Evolutionary conservation across 2,888 invertebrate genomes (phyloP), one percentile per base, ranked within the genome.

Genomic region (Ichneumoninae sp.): DNA sequence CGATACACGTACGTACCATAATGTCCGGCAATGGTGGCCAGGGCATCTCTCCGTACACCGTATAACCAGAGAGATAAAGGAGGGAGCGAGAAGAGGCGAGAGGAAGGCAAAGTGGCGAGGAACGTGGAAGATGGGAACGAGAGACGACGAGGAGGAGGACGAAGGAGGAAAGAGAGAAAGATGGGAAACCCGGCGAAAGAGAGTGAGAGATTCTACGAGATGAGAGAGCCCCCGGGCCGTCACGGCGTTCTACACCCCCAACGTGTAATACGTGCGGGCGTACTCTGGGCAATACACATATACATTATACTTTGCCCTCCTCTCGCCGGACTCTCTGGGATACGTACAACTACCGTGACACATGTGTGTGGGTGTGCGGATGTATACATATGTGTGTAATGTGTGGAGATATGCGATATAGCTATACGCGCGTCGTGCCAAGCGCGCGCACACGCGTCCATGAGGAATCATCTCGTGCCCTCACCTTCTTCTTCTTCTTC

Each of bases 211-310:
- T 85, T 86, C 87, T 88, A 83, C 83, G 87, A 89, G 89, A 90
- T 87, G 88, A 87, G 88, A 89, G 87, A 87, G 89, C 90, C 72
- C 90, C 87, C 87, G 78, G 89, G 87, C 88, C 87, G 89, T 87
- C 89, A 87, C 87, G 88, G 81, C 86, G 85, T 84, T 86, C 85
- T 88, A 88, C 90, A 90, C 90, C 90, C 90, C 89, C 87, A 87
- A 85, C 87, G 83, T 86, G 81, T 84, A 86, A 85, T 85, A 85
- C 85, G 85, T 85, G 82, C 85, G 85, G 85, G 85, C 85, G 82
- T 76, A 82, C 79, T 80, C 8, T 30, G 60, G 60, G 81, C 82
- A 71, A 79, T 81, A 83, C 81, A 86, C 83, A 60, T 83, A 75
- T 60, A 79, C 66, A 75, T 60, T 78, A 82, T 78, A 70, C 40